These are phyloP conservation scores for rabbit (Oryctolagus cuniculus) DNA, from an alignment of 2,113 vertebrate species.

Conservation along the genomic window mOryCun1.1 NC_091453.1:11785501-11786000, in stretches of 20 bases:
- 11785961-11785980: not conserved
- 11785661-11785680: not conserved
- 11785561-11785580: conserved; percentile 10
- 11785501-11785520: conserved; percentile 28
- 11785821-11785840: not conserved
- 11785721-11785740: not conserved
- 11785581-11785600: conserved; percentile 12
- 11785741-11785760: not conserved
- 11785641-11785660: not conserved
- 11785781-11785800: not conserved
- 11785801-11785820: not conserved
- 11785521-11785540: conserved; percentile 3
- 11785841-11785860: not conserved
- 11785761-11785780: not conserved
- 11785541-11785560: conserved; percentile 12
- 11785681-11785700: not conserved
- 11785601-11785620: not conserved
- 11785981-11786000: not conserved
- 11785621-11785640: not conserved
- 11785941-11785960: not conserved
- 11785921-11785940: not conserved
- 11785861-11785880: not conserved
- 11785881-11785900: not conserved
- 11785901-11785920: not conserved
- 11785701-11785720: not conserved